phyloP scores from a whole-genome alignment of 2,113 vertebrate genomes.

The Eulemur macaco region DNA sequence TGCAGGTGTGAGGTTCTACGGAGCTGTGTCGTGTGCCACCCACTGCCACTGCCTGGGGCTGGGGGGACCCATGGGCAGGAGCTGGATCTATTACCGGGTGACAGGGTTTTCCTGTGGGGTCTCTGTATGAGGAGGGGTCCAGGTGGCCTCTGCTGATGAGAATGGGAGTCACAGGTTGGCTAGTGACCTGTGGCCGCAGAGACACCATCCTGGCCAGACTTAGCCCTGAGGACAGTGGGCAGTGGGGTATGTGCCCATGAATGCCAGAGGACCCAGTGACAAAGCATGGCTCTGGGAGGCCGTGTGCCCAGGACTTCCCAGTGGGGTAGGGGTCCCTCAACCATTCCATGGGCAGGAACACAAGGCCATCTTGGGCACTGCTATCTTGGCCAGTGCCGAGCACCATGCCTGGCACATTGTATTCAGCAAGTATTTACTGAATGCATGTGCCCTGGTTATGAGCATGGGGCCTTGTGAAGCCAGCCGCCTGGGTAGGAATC shows the following conservation, averaged over 20 bases:
- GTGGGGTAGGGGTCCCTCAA: background rate
- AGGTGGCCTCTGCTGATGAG: background rate
- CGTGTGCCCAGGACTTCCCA: background rate
- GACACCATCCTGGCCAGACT: background rate
- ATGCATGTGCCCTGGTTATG: background rate
- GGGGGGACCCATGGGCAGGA: background rate
- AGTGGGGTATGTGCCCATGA: background rate
- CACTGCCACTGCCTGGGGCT: background rate
- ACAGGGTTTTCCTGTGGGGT: background rate
- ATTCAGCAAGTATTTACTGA: background rate
- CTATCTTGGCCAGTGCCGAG: background rate
- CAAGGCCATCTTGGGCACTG: background rate
- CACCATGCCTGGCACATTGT: background rate
- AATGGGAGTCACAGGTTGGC: background rate
- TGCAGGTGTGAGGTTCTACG: background rate
- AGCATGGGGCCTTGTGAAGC: fast-evolving
- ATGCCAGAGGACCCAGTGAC: fast-evolving
- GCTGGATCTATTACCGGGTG: background rate
- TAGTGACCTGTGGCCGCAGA: background rate
- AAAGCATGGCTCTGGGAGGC: background rate
- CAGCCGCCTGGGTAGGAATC: background rate
- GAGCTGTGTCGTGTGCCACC: too few species aligned
- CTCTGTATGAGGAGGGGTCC: background rate
- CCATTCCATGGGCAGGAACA: fast-evolving
- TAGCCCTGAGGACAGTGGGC: background rate